Conservation (phyloP, 2,888 invertebrate genomes). For the Flexamia atlantica region DNA sequence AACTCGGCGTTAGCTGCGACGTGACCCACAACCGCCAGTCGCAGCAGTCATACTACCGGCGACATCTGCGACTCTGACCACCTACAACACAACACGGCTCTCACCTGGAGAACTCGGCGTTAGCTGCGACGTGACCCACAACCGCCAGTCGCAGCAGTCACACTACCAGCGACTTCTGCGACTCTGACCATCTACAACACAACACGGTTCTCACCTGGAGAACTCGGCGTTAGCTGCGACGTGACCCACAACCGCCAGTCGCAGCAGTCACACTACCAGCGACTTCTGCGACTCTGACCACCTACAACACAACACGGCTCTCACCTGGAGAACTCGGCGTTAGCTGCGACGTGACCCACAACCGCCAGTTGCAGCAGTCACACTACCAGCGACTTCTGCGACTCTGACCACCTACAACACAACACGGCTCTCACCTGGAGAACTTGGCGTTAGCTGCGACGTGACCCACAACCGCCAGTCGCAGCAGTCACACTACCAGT, state of each 20-base stretch:
- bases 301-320: too few species aligned
- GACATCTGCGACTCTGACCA: slow-evolving; percentile 89
- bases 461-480: slow-evolving; percentile 84
- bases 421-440: too few species aligned
- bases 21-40: slow-evolving; percentile 83
- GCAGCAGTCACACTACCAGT: slow-evolving; percentile 83
- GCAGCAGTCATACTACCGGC: slow-evolving; percentile 83
- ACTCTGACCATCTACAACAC: slow-evolving; percentile 86
- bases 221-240: slow-evolving; percentile 74
- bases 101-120: too few species aligned
- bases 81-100: too few species aligned
- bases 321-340: too few species aligned
- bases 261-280: slow-evolving; percentile 83
- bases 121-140: slow-evolving; percentile 85
- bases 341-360: slow-evolving; percentile 85
- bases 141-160: slow-evolving; percentile 83
- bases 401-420: slow-evolving; percentile 82
- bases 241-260: slow-evolving; percentile 83
- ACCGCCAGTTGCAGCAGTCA: slow-evolving; percentile 83
- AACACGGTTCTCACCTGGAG: too few species aligned
- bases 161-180: slow-evolving; percentile 84
- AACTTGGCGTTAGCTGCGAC: too few species aligned
- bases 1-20: slow-evolving; percentile 81
- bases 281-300: slow-evolving; percentile 90
- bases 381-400: slow-evolving; percentile 85